These are phyloP conservation scores for Andrena chrysosceles DNA, from an alignment of 2,888 invertebrate genomes.

Conservation along the genomic window DNA sequence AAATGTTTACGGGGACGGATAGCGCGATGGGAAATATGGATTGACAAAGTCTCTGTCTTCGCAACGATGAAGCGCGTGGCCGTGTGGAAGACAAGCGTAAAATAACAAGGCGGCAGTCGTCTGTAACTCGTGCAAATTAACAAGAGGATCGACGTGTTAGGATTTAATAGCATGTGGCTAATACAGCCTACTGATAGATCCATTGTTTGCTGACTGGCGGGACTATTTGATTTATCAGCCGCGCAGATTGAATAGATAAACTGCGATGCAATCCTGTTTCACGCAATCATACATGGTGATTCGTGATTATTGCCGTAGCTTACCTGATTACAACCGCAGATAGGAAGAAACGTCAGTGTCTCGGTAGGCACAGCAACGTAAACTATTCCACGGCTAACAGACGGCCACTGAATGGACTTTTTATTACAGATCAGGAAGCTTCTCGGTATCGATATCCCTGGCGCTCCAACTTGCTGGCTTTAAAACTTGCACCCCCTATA, in stretches of 20 bases:
- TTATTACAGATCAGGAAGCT: not conserved
- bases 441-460: not conserved
- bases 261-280: not conserved
- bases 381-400: too few species aligned
- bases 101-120: not conserved
- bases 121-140: not conserved
- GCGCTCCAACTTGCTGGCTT: not conserved
- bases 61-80: not conserved
- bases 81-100: not conserved
- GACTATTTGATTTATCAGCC: not conserved
- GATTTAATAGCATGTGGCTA: not conserved
- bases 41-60: not conserved
- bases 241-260: slow-evolving; percentile 1
- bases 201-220: slow-evolving; percentile 1
- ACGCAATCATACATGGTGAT: not conserved
- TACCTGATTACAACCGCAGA: too few species aligned
- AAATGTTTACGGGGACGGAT: slow-evolving; percentile 5
- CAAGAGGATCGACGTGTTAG: not conserved
- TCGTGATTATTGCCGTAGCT: too few species aligned
- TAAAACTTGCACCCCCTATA: slow-evolving; percentile 20
- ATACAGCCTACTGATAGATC: not conserved
- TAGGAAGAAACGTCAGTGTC: too few species aligned
- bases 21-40: not conserved
- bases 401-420: too few species aligned
- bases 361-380: too few species aligned